phyloP scores from a whole-genome alignment of 64 coral and sea anemone genomes.

The Acropora tenuis region DNA sequence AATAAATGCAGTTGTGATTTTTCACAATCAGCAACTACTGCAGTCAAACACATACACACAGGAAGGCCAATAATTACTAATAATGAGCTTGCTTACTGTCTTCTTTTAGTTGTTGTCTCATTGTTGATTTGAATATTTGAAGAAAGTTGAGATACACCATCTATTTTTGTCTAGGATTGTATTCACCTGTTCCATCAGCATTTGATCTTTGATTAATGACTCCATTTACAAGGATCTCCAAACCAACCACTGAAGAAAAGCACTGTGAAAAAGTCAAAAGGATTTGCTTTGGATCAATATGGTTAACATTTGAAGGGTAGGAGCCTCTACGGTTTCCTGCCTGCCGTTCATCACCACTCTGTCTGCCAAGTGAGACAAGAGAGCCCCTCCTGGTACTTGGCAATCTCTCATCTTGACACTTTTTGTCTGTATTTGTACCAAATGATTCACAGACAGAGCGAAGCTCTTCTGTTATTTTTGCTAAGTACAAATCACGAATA shows the following conservation, averaged over 20 bases:
- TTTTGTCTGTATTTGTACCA: not conserved
- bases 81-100: too few species aligned
- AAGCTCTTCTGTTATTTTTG: constrained; percentile 68
- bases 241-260: not conserved
- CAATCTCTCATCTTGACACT: not conserved
- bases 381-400: constrained; percentile 19
- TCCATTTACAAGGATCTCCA: not conserved
- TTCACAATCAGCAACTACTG: too few species aligned
- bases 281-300: constrained; percentile 4
- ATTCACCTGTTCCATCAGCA: constrained; percentile 5
- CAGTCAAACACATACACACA: too few species aligned
- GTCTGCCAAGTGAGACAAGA: not conserved
- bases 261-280: not conserved
- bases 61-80: too few species aligned
- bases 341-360: not conserved
- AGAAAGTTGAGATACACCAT: too few species aligned
- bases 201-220: constrained; percentile 32
- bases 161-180: too few species aligned
- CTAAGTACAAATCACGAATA: constrained; percentile 72
- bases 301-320: not conserved
- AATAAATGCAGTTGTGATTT: too few species aligned
- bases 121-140: too few species aligned
- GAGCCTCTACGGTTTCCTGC: constrained; percentile 19
- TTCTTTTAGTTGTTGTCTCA: too few species aligned
- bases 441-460: constrained; percentile 64